Conservation (phyloP, 2,888 invertebrate genomes). For the Brenthis ino region DNA sequence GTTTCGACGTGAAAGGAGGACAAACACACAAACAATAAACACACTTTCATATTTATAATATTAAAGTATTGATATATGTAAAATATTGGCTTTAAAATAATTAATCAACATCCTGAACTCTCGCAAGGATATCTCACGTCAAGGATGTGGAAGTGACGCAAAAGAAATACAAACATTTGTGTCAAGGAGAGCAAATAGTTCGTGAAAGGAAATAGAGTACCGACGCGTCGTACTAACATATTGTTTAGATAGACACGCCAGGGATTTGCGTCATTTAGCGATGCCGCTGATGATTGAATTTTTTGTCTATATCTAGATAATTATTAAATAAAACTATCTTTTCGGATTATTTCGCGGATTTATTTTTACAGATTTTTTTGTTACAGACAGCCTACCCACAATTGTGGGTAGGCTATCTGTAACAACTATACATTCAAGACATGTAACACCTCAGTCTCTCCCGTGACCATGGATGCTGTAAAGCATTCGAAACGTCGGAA, state of each 20-base stretch:
- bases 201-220: slow-evolving; percentile 19
- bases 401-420: too few relatives aligned
- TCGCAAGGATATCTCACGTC: slow-evolving; percentile 5
- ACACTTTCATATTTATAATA: background rate
- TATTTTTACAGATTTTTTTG: too few relatives aligned
- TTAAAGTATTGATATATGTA: background rate
- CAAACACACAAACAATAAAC: too few relatives aligned
- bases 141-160: slow-evolving; percentile 13
- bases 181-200: slow-evolving; percentile 5
- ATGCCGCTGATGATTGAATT: background rate
- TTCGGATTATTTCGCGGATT: too few relatives aligned
- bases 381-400: too few relatives aligned
- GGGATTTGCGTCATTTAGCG: background rate
- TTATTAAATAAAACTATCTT: too few relatives aligned
- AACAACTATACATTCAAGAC: too few relatives aligned
- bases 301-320: background rate
- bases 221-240: background rate
- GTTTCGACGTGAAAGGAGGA: too few relatives aligned
- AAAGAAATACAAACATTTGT: slow-evolving; percentile 16
- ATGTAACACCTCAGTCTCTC: too few relatives aligned
- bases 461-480: too few relatives aligned
- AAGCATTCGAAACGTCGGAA: too few relatives aligned
- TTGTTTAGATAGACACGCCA: slow-evolving; percentile 9
- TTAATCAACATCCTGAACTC: background rate
- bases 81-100: background rate